Base-by-base conservation (phyloP, 2,888 invertebrate genomes). In the Lathronympha strigana region DNA sequence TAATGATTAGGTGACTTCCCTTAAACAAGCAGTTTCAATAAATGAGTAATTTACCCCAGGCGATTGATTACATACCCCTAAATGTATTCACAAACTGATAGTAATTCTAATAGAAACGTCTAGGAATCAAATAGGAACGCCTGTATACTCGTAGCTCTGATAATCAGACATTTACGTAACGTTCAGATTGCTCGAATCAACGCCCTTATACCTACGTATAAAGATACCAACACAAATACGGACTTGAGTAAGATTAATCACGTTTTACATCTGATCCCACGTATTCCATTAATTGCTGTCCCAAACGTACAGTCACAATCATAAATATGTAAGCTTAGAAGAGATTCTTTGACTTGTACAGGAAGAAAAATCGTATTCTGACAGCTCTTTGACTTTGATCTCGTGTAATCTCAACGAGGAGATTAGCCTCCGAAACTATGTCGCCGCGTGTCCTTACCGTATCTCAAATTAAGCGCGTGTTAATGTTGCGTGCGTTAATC, bases 221-320 rank as follows among this genome's bases (percentile, higher is more conserved):
- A 47, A 57, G 25, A 23, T 54, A 47, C 47, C 21, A 45, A 68
- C 61, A 63, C 67, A 70, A 68, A 68, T 69, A 66, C 63, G 61
- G 45, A 45, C 68, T 63, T 63, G 70, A 70, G 64, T 55, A 68
- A 72, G 73, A 73, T 75, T 72, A 72, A 75, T 75, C 72, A 73
- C 73, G 72, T 73, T 69, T 69, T 61, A 67, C 70, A 70, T 68
- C 67, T 68, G 68, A 69, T 60, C 61, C 67, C 58, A 64, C 64
- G 67, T 61, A 57, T 67, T 62, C 54, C 67, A 61, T 67, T 67
- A 66, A 66, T 66, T 64, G 61, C 64, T 67, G 67, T 67, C 60
- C 64, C 64, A 49, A 67, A 60, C 64, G 64, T 50, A 63, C 53
- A 64, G 47, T 61, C 61, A 60, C 54, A 49, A 47, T 66, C 61